Conservation (phyloP, 1,140 invertebrate genomes). For the Protaetia brevitarsis region DNA sequence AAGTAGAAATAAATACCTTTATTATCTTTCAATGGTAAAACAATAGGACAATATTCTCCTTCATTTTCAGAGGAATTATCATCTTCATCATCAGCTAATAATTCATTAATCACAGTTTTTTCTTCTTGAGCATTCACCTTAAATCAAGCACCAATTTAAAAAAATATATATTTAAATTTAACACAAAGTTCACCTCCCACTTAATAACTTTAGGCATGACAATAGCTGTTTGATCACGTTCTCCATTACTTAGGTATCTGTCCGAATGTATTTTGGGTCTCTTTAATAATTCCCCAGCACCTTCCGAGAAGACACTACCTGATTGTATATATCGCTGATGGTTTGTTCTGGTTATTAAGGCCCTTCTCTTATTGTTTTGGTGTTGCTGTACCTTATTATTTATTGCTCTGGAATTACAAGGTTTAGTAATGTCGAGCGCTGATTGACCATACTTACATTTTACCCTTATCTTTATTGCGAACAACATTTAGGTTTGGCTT, state of each 20-base stretch:
- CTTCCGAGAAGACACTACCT: constrained; percentile 11
- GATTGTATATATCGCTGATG: constrained; percentile 2
- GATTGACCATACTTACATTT: constrained; percentile 33
- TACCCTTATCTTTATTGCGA: constrained; percentile 39
- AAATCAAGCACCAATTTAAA: background rate
- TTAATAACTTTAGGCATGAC: constrained; percentile 16
- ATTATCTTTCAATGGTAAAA: constrained; percentile 6
- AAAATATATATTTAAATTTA: background rate
- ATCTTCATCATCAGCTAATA: constrained; percentile 6
- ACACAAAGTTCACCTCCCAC: background rate
- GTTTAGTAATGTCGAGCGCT: background rate
- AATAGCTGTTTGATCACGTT: background rate
- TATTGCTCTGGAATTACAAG: background rate
- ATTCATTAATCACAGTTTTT: constrained; percentile 1
- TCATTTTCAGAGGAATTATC: background rate
- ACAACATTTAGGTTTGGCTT: constrained; percentile 40
- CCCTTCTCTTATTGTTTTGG: background rate
- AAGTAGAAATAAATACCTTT: background rate
- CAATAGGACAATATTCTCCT: constrained; percentile 8
- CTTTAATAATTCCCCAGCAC: background rate
- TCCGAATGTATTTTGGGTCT: constrained; percentile 16
- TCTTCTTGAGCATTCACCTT: background rate
- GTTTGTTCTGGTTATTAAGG: background rate
- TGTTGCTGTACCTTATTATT: background rate
- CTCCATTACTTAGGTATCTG: background rate